Evolutionary conservation across 2,888 invertebrate genomes (phyloP).

Genomic region (Ormyrus thymus): DNA sequence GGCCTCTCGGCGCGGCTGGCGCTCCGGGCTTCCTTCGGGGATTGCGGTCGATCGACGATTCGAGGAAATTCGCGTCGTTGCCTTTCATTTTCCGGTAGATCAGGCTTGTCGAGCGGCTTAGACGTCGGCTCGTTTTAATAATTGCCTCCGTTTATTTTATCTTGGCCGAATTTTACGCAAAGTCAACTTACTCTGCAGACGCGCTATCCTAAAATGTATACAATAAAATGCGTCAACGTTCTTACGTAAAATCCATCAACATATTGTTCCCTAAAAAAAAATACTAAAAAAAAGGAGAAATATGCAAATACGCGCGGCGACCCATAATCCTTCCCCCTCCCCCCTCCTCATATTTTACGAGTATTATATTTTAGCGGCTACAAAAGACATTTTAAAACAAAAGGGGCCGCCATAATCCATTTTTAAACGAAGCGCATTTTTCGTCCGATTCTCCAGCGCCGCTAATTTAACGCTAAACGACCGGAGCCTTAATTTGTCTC

Average conservation of each 20-base stretch:
- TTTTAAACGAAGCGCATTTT: conserved; percentile 20
- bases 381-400: neutral
- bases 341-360: neutral
- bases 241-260: too few relatives aligned
- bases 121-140: conserved; percentile 36
- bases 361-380: neutral
- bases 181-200: too few relatives aligned
- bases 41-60: conserved; percentile 1
- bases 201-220: too few relatives aligned
- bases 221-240: too few relatives aligned
- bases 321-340: too few relatives aligned
- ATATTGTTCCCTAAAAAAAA: too few relatives aligned
- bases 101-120: conserved; percentile 6
- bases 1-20: conserved; percentile 38
- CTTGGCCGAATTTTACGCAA: neutral
- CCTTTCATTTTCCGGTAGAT: conserved; percentile 54
- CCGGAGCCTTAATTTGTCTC: conserved; percentile 38
- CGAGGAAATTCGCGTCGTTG: conserved; percentile 53
- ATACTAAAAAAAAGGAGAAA: too few relatives aligned
- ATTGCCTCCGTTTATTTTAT: conserved; percentile 42
- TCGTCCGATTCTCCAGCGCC: neutral
- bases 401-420: neutral
- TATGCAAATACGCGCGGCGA: too few relatives aligned
- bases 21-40: conserved; percentile 30
- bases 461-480: conserved; percentile 47